Evolutionary conservation across 2,888 invertebrate species (phyloP).

Genomic region (Patella pellucida): DNA sequence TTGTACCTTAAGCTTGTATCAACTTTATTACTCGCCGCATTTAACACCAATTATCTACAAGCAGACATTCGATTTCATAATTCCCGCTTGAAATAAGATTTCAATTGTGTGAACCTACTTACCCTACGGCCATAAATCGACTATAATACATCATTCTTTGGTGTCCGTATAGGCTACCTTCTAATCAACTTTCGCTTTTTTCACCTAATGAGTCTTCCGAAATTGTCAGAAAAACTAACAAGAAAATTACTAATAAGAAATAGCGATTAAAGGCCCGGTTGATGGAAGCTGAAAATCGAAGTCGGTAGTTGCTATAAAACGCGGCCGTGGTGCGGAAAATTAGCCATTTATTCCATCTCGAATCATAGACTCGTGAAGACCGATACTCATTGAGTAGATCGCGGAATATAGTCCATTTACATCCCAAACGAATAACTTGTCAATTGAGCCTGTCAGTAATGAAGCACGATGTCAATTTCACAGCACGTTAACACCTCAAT

Average conservation of each 20-base stretch:
- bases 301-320: constrained; percentile 1
- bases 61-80: not conserved
- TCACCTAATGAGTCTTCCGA: not conserved
- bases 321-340: constrained; percentile 3
- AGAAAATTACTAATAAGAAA: not conserved
- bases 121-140: not conserved
- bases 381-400: constrained; percentile 3
- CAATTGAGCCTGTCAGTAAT: constrained; percentile 3
- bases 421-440: constrained; percentile 3
- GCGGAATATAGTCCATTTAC: not conserved
- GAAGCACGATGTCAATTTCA: not conserved
- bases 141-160: constrained; percentile 5
- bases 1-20: not conserved
- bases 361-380: not conserved
- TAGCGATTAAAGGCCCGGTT: constrained; percentile 1
- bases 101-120: not conserved
- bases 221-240: not conserved
- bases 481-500: not conserved
- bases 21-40: not conserved
- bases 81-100: not conserved
- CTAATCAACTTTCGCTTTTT: not conserved
- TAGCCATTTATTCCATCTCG: constrained; percentile 9
- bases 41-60: not conserved
- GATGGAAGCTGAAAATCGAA: not conserved
- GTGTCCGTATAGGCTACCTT: not conserved